These are phyloP conservation scores for Hydra vulgaris DNA, from an alignment of 30 jellyfish, hydroid and myxozoan genomes.

Conservation along the genomic window DNA sequence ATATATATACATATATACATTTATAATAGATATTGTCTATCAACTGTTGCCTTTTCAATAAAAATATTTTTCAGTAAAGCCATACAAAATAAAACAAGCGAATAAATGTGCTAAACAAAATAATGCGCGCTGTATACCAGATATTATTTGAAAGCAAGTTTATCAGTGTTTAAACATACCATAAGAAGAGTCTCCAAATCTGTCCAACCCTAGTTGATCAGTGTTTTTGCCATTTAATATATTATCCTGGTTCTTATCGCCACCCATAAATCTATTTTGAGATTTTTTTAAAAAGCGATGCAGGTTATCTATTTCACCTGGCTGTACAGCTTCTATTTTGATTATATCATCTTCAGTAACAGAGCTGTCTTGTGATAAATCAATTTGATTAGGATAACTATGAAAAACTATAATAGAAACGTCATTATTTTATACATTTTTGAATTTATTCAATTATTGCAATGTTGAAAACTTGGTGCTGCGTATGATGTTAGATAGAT, in stretches of 20 bases:
- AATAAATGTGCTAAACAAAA: neutral
- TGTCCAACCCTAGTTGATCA: neutral
- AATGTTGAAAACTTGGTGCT: too few species aligned
- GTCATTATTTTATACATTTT: too few species aligned
- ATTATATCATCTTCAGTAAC: conserved; percentile 21
- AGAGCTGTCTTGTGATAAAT: neutral
- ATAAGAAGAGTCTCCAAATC: neutral
- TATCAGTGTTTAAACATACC: neutral
- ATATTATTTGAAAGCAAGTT: neutral
- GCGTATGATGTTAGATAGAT: too few species aligned
- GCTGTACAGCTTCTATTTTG: conserved; percentile 30
- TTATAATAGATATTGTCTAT: too few species aligned
- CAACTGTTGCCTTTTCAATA: too few species aligned
- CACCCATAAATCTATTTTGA: neutral
- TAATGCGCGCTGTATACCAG: neutral
- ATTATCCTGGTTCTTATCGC: neutral
- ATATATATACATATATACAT: too few species aligned
- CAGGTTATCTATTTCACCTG: conserved; percentile 31
- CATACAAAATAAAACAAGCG: neutral
- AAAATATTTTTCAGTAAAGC: neutral
- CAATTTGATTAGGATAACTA: neutral
- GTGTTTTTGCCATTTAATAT: neutral
- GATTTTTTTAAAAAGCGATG: conserved; percentile 26
- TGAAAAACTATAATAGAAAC: neutral
- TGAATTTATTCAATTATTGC: too few species aligned